Conservation (phyloP, 2,888 invertebrate genomes). For the Epistrophe eligans region DNA sequence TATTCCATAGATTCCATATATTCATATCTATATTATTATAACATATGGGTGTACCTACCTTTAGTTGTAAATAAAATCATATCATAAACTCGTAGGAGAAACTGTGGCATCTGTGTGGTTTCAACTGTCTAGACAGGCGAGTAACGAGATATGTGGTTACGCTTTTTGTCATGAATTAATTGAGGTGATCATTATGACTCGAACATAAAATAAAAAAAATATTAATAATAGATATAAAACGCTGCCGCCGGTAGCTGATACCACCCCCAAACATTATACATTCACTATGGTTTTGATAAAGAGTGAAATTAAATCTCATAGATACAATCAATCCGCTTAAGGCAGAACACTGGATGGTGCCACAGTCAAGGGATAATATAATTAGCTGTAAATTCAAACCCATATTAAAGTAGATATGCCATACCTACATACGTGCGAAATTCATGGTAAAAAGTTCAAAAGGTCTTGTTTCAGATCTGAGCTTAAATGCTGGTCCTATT, state of each 20-base stretch:
- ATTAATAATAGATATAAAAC: neutral
- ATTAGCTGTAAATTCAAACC: no score
- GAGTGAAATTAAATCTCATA: neutral
- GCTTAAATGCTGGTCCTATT: no score
- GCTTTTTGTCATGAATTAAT: constrained; percentile 28
- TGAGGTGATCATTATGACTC: constrained; percentile 25
- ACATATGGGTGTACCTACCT: neutral
- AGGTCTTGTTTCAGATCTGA: no score
- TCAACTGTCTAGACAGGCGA: constrained; percentile 59
- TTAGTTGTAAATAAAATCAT: constrained; percentile 10
- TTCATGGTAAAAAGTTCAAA: no score
- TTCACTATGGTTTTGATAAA: neutral
- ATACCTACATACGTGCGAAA: no score
- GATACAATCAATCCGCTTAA: no score
- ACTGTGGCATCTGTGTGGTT: constrained; percentile 49
- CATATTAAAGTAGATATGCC: no score
- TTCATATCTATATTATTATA: neutral
- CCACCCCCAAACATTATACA: neutral
- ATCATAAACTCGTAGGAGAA: constrained; percentile 14
- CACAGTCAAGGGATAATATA: no score
- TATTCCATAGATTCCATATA: constrained; percentile 6
- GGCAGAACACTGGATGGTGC: no score
- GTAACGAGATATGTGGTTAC: constrained; percentile 3
- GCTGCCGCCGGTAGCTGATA: neutral
- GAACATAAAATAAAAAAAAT: neutral